phyloP scores from a whole-genome alignment of 2,888 invertebrate species.

The Didymodactylos carnosus region DNA sequence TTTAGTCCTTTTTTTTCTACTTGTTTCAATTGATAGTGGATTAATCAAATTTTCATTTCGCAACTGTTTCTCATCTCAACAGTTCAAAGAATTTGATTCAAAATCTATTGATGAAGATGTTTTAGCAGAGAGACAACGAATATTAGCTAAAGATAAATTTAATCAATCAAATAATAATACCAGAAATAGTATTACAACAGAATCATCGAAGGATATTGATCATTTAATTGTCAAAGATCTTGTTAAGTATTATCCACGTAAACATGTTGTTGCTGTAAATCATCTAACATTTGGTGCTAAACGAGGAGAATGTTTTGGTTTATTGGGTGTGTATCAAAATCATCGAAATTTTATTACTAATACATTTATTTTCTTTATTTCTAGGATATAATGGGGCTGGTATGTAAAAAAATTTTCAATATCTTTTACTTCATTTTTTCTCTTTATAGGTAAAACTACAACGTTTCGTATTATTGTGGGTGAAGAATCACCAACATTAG shows the following conservation, averaged over 20 bases:
- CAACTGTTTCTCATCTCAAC: no score
- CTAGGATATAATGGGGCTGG: neutral
- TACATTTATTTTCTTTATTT: neutral
- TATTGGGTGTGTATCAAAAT: neutral
- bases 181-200: neutral
- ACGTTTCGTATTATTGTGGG: neutral
- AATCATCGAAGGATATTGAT: neutral
- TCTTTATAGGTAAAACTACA: no score
- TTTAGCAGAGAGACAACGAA: neutral
- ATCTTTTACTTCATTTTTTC: no score
- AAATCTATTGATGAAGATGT: neutral
- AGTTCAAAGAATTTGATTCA: neutral
- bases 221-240: neutral
- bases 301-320: neutral
- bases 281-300: neutral
- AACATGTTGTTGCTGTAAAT: neutral
- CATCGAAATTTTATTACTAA: neutral
- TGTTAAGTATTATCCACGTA: neutral
- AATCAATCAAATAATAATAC: no score
- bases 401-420: no score
- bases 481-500: neutral
- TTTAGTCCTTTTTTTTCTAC: neutral
- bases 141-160: neutral
- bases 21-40: neutral
- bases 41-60: neutral